Evolutionary conservation across 2,113 vertebrate genomes (phyloP), one percentile per base, ranked within the genome.

Genomic region (Dipodomys merriami): DNA sequence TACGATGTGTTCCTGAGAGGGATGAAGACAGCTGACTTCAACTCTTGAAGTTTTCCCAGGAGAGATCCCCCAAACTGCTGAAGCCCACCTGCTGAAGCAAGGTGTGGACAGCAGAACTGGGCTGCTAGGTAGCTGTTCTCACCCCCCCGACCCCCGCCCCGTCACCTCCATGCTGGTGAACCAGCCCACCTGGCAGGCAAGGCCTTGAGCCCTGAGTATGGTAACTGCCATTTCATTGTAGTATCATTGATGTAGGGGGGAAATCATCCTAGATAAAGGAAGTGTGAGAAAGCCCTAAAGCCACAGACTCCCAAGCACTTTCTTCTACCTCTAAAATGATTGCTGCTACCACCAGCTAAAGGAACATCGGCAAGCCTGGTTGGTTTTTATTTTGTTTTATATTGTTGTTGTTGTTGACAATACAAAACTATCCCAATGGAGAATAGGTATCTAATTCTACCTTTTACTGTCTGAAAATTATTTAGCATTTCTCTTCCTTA

Each of bases 401-500:
- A 18, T 57, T 57, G 53, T 57, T 57, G 53, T 18, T 57, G 53
- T 57, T 57, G 39, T 39, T 39, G 39, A 39, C 39, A 39, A 39
- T 39, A 39, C 39, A 53, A 53, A 85, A 23, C 27, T 0, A 39
- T 68, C 46, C 46, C 25, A 1, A 5, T 33, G 18, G 4, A n/a
- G 33, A 77, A 60, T 9, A 13, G 30, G 80, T 57, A 35, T 85
- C 65, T 49, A 49, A 64, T 53, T 84, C 49, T 77, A 23, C 68
- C 90, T 60, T 12, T 30, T 62, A 90, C 23, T 29, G 62, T 71
- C 78, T 30, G 57, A 68, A 71, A 90, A 88, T 69, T 73, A 73
- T 73, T 77, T 81, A 62, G 39, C 46, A 68, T 72, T 93, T 86
- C 88, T 82, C 64, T 73, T 23, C 64, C 30, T 82, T 91, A n/a